phyloP scores from a whole-genome alignment of 2,888 invertebrate species.

The Dimorphilus gyrociliatus region DNA sequence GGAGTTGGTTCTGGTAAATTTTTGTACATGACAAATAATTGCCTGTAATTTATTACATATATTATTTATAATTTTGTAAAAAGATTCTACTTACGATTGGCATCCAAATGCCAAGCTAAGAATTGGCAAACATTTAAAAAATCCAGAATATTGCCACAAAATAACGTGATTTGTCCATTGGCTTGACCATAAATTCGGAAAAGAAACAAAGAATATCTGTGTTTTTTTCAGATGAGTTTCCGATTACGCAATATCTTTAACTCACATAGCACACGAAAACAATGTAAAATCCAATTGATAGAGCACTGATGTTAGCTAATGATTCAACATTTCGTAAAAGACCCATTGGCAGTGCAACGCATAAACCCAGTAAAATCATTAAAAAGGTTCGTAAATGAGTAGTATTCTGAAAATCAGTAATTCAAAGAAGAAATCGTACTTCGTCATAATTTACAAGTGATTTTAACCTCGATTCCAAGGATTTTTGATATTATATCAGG shows the following conservation, averaged over 20 bases:
- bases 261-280: slow-evolving; percentile 68
- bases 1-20: slow-evolving; percentile 68
- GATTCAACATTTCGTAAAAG: slow-evolving; percentile 75
- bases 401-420: slow-evolving; percentile 23
- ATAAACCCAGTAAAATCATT: slow-evolving; percentile 35
- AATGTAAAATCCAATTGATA: slow-evolving; percentile 77
- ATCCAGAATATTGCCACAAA: slow-evolving; percentile 52
- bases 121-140: slow-evolving; percentile 81
- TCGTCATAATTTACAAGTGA: slow-evolving; percentile 6
- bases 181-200: slow-evolving; percentile 52
- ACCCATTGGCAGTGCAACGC: slow-evolving; percentile 71
- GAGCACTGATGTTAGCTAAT: slow-evolving; percentile 65
- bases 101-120: slow-evolving; percentile 91
- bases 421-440: slow-evolving; percentile 11
- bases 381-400: slow-evolving; percentile 19
- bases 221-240: slow-evolving; percentile 8
- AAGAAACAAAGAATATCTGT: slow-evolving; percentile 62
- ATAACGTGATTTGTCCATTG: slow-evolving; percentile 47
- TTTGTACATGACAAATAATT: slow-evolving; percentile 61
- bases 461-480: slow-evolving; percentile 47
- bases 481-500: slow-evolving; percentile 72
- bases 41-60: slow-evolving; percentile 14
- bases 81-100: slow-evolving; percentile 60
- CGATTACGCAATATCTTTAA: slow-evolving; percentile 5
- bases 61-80: neutral